These are phyloP conservation scores for Eristalis arbustorum DNA, from an alignment of 2,888 invertebrate species.

Conservation along the genomic window DNA sequence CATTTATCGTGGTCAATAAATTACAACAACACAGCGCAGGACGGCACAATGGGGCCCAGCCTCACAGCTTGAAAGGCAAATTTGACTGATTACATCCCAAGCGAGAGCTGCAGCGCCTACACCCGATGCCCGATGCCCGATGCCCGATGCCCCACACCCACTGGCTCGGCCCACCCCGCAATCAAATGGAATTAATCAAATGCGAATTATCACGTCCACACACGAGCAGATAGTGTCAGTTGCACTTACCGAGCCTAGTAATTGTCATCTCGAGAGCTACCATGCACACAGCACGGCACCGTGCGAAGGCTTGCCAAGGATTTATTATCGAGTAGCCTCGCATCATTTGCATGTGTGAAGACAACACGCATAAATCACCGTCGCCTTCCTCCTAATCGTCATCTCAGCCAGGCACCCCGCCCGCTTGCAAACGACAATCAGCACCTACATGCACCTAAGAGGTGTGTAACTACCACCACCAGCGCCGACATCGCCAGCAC, in stretches of 20 bases:
- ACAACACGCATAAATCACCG: slow-evolving; percentile 69
- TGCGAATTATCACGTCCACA: slow-evolving; percentile 68
- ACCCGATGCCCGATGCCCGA: too few species aligned
- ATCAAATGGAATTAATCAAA: slow-evolving; percentile 68
- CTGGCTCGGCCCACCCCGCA: slow-evolving; percentile 28
- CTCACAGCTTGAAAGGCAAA: background rate
- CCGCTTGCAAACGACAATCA: slow-evolving; percentile 40
- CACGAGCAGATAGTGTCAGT: slow-evolving; percentile 65
- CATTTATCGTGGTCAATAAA: slow-evolving; percentile 12
- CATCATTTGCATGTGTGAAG: slow-evolving; percentile 70
- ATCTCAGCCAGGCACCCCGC: slow-evolving; percentile 10
- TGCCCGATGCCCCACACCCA: too few species aligned
- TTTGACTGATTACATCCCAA: slow-evolving; percentile 43
- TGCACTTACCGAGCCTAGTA: slow-evolving; percentile 66
- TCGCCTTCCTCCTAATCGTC: slow-evolving; percentile 58
- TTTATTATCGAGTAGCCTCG: slow-evolving; percentile 61
- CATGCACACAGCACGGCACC: slow-evolving; percentile 25
- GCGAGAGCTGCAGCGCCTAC: background rate
- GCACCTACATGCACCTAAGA: slow-evolving; percentile 43
- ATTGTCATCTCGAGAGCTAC: slow-evolving; percentile 64
- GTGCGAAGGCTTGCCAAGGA: slow-evolving; percentile 9
- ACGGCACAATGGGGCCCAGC: background rate
- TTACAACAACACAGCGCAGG: background rate
- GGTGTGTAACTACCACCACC: slow-evolving; percentile 8
- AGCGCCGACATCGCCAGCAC: background rate